Evolutionary conservation across 2,888 invertebrate species (phyloP).

Genomic region (Heteromyza rotundicornis): DNA sequence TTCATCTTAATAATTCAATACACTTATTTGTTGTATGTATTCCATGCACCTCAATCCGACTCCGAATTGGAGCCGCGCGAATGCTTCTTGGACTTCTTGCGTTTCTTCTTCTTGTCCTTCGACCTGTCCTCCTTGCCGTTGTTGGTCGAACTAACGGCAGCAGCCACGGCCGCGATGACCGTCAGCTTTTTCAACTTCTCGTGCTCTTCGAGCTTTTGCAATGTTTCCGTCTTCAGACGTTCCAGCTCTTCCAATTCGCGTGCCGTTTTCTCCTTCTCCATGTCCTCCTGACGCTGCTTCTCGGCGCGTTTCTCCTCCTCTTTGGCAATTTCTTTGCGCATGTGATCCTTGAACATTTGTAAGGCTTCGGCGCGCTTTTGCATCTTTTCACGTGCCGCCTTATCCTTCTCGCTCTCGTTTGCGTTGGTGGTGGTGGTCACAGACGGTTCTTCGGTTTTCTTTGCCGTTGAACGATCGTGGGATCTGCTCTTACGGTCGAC

Average conservation of each 20-base stretch:
- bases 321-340: slow-evolving; percentile 67
- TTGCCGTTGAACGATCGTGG: slow-evolving; percentile 31
- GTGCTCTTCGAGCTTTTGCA: slow-evolving; percentile 58
- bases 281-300: slow-evolving; percentile 55
- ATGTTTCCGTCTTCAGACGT: slow-evolving; percentile 59
- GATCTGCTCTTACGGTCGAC: slow-evolving; percentile 27
- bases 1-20: too few species aligned
- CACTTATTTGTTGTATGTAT: not conserved
- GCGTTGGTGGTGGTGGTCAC: slow-evolving; percentile 20
- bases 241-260: slow-evolving; percentile 59
- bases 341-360: slow-evolving; percentile 67
- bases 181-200: slow-evolving; percentile 44
- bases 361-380: slow-evolving; percentile 64
- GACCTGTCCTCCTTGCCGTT: slow-evolving; percentile 37
- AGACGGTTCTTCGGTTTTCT: slow-evolving; percentile 22
- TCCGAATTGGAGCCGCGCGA: slow-evolving; percentile 55
- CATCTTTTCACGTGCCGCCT: slow-evolving; percentile 60
- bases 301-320: slow-evolving; percentile 67
- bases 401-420: slow-evolving; percentile 47
- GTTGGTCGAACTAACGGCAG: slow-evolving; percentile 33
- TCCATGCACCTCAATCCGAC: slow-evolving; percentile 39
- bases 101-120: slow-evolving; percentile 53
- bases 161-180: slow-evolving; percentile 37
- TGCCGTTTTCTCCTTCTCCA: slow-evolving; percentile 56
- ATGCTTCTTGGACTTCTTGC: slow-evolving; percentile 56